Percentiles rank a stretch among this genome's conserved stretches.
phyloP scores from a whole-genome alignment of 1,140 invertebrate species.

The Penaeus chinensis region DNA sequence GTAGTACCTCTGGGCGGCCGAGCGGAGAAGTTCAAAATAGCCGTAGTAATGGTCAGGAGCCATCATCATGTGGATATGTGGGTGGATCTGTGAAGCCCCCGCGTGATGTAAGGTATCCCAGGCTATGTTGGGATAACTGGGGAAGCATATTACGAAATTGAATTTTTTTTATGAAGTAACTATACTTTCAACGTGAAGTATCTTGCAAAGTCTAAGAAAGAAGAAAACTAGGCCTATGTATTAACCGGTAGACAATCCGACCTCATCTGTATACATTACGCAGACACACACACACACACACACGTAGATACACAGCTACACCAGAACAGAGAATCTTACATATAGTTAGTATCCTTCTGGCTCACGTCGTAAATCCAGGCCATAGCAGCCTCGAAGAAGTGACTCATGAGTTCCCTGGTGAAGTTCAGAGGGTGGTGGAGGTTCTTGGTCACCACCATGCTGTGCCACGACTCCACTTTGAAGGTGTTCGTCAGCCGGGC shows the following conservation, averaged over 20 bases:
- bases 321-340: constrained; percentile 41
- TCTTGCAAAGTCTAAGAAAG: neutral
- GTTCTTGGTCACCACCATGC: constrained; percentile 68
- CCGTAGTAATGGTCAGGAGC: constrained; percentile 68
- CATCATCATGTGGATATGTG: constrained; percentile 71
- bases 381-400: constrained; percentile 32
- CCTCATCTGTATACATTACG: too few relatives aligned
- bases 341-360: constrained; percentile 56
- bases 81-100: constrained; percentile 72
- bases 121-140: constrained; percentile 66
- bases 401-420: constrained; percentile 52
- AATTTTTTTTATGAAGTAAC: neutral
- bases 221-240: too few relatives aligned
- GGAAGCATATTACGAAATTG: neutral
- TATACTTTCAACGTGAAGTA: neutral
- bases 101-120: constrained; percentile 71
- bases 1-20: constrained; percentile 66
- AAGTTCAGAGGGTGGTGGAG: constrained; percentile 69
- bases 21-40: constrained; percentile 67
- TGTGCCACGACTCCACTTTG: constrained; percentile 70
- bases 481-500: constrained; percentile 69
- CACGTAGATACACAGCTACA: too few relatives aligned
- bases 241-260: too few relatives aligned
- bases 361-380: constrained; percentile 67
- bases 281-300: too few relatives aligned